Evolutionary conservation across 2,888 invertebrate genomes (phyloP).

Genomic region (Crematogaster levior): DNA sequence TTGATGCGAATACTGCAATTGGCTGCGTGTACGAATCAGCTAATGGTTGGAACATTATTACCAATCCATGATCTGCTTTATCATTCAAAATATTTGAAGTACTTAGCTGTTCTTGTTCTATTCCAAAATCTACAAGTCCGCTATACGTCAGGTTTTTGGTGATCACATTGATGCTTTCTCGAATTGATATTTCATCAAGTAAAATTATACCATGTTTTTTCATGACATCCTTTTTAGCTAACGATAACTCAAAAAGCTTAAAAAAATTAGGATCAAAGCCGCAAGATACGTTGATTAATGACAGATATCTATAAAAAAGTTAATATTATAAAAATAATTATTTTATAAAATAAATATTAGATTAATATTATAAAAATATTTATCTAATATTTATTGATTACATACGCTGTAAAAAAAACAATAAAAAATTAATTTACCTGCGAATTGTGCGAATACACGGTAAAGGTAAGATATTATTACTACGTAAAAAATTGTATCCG

Average conservation of each 20-base stretch:
- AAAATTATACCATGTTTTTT: slow-evolving; percentile 63
- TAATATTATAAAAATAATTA: background rate
- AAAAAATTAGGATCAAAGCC: slow-evolving; percentile 68
- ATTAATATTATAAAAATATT: too few species aligned
- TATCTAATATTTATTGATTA: too few species aligned
- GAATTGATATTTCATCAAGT: slow-evolving; percentile 62
- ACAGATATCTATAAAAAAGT: slow-evolving; percentile 50
- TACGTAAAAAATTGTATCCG: slow-evolving; percentile 59
- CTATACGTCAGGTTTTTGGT: background rate
- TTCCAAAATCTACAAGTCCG: background rate
- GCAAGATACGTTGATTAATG: slow-evolving; percentile 60
- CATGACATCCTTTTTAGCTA: slow-evolving; percentile 57
- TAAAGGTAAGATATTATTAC: slow-evolving; percentile 57
- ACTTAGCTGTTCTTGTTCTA: background rate
- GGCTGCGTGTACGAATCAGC: background rate
- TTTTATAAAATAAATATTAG: too few species aligned
- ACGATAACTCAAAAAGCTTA: slow-evolving; percentile 55
- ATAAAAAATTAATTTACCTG: slow-evolving; percentile 4
- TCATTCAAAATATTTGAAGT: background rate
- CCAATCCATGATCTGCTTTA: background rate
- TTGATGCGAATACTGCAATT: background rate
- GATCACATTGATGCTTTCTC: background rate
- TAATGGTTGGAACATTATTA: background rate
- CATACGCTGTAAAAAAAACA: too few species aligned
- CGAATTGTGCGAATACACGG: slow-evolving; percentile 57